phyloP scores from a whole-genome alignment of 2,797 vertebrate species.

The Streptopelia turtur region DNA sequence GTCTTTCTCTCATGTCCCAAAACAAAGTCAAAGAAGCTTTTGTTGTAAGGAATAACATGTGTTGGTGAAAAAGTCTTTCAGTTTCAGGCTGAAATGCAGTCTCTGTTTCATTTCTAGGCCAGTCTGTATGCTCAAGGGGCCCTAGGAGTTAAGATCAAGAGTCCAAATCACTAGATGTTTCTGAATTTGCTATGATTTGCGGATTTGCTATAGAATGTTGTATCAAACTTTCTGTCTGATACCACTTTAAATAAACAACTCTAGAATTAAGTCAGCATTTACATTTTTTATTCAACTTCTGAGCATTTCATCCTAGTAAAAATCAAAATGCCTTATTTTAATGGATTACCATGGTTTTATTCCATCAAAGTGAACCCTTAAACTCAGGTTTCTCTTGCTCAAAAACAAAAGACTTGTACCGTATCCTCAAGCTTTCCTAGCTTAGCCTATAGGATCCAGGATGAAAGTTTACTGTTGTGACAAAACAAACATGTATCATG shows the following conservation, averaged over 20 bases:
- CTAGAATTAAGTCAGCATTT: background rate
- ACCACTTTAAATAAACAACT: background rate
- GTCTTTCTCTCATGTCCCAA: background rate
- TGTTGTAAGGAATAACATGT: background rate
- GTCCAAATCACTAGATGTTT: background rate
- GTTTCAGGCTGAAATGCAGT: background rate
- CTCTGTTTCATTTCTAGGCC: background rate
- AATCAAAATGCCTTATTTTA: slow-evolving; percentile 9
- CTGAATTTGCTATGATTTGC: background rate
- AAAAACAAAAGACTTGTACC: background rate
- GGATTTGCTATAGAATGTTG: background rate
- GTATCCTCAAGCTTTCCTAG: background rate
- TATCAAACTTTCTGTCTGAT: background rate
- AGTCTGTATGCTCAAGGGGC: background rate
- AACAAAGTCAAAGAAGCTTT: background rate
- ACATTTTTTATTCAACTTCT: background rate
- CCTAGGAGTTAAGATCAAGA: background rate
- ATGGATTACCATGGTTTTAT: background rate
- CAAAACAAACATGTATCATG: background rate
- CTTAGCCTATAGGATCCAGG: background rate
- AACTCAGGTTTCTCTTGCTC: background rate
- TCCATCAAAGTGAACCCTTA: background rate
- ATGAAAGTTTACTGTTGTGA: background rate
- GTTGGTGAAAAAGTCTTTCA: background rate
- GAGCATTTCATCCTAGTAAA: background rate